Conservation (phyloP, 2,797 vertebrate genomes). For the Rachycentron canadum region DNA sequence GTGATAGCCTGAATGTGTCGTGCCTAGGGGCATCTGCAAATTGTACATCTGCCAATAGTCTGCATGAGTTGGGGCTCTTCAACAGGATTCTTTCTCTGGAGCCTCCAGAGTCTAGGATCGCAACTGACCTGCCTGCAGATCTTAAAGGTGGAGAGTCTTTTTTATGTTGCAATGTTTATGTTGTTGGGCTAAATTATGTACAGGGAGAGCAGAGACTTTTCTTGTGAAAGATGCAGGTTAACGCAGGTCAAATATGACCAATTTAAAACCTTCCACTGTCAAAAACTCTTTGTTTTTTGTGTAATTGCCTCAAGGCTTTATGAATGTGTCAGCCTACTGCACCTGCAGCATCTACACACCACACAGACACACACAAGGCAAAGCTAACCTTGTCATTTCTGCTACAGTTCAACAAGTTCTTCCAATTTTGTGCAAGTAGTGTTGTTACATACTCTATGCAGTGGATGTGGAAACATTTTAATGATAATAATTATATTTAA, state of each 20-base stretch:
- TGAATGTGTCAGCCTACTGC: not conserved
- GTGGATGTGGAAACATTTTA: not conserved
- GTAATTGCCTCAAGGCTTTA: not conserved
- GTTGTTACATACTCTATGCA: not conserved
- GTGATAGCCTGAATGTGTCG: too few species aligned
- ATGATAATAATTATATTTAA: too few species aligned
- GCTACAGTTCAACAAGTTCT: not conserved
- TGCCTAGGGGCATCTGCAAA: too few species aligned
- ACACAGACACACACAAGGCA: not conserved
- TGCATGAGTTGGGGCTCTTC: too few species aligned
- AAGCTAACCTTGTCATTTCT: not conserved
- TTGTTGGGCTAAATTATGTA: not conserved
- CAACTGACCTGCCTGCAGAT: too few species aligned
- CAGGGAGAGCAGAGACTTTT: not conserved
- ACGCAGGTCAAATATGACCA: not conserved
- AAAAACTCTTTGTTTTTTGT: not conserved
- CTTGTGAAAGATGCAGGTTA: not conserved
- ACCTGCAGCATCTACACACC: not conserved
- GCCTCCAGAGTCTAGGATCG: too few species aligned
- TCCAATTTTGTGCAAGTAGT: not conserved
- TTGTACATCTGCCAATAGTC: too few species aligned
- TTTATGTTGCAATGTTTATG: not conserved
- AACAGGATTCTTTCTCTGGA: too few species aligned
- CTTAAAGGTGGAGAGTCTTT: not conserved
- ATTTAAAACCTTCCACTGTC: not conserved